Evolutionary conservation across 2,113 vertebrate genomes (phyloP).

Genomic region (Sciurus niger): DNA sequence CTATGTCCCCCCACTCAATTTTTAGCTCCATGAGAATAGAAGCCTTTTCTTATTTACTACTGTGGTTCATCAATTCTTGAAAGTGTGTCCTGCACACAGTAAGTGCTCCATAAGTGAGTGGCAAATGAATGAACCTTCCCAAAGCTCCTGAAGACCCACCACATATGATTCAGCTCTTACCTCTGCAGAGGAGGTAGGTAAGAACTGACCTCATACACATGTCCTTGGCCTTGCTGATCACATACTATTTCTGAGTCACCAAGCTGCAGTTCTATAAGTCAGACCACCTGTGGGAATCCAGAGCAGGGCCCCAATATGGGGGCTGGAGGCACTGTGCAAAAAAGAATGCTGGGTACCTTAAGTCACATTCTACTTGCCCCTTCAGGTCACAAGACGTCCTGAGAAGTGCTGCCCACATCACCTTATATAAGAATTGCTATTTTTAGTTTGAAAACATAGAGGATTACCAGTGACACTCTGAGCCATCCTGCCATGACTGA

Average conservation of each 20-base stretch:
- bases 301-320: accelerated
- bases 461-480: neutral
- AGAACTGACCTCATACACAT: neutral
- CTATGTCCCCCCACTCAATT: neutral
- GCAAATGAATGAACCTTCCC: neutral
- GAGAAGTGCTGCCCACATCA: neutral
- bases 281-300: neutral
- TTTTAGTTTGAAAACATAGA: conserved; percentile 17
- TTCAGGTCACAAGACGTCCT: neutral
- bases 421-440: conserved; percentile 7
- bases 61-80: neutral
- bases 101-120: neutral
- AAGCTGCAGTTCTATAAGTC: neutral
- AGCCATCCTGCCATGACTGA: neutral
- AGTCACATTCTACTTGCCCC: accelerated
- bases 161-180: neutral
- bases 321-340: neutral
- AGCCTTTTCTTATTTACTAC: neutral
- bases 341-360: neutral
- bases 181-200: conserved; percentile 29
- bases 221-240: neutral
- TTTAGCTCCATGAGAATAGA: neutral
- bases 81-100: neutral
- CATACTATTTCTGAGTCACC: conserved; percentile 6
- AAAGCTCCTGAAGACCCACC: neutral